Conservation (phyloP, 2,797 vertebrate genomes). For the Phrynocephalus guinanensis region DNA sequence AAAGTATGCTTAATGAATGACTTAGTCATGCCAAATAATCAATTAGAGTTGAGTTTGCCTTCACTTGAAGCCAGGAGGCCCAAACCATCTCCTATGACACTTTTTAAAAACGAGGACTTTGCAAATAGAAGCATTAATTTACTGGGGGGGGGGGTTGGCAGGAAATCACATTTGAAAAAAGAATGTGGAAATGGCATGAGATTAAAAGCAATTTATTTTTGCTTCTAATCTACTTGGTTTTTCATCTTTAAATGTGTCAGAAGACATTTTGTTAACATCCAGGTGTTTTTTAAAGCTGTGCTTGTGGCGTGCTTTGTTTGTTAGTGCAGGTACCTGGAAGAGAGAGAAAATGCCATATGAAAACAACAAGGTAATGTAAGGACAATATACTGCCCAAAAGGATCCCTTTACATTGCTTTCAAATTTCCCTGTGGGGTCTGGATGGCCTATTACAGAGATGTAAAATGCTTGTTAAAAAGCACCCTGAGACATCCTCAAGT, state of each 20-base stretch:
- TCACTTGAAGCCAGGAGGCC: background rate
- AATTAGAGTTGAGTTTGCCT: background rate
- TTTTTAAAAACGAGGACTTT: background rate
- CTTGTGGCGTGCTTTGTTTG: background rate
- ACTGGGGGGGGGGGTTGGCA: background rate
- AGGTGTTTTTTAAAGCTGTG: background rate
- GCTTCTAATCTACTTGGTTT: background rate
- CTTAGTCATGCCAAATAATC: slow-evolving; percentile 7
- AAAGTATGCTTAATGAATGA: slow-evolving; percentile 15
- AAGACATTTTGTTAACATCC: background rate
- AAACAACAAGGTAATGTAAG: background rate
- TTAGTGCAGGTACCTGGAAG: background rate
- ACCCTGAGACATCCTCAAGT: background rate
- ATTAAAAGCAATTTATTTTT: background rate
- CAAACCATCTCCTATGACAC: background rate
- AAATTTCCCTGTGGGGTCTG: background rate
- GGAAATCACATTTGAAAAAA: background rate
- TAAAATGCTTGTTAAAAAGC: background rate
- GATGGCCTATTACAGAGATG: background rate
- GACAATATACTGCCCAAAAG: background rate
- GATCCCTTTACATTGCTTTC: background rate
- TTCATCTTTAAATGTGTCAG: background rate
- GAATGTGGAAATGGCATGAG: background rate
- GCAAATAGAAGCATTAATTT: background rate
- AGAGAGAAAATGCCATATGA: background rate